Base-by-base conservation (phyloP, 2,113 vertebrate genomes). In the Boulengeromyrus knoepffleri region DNA sequence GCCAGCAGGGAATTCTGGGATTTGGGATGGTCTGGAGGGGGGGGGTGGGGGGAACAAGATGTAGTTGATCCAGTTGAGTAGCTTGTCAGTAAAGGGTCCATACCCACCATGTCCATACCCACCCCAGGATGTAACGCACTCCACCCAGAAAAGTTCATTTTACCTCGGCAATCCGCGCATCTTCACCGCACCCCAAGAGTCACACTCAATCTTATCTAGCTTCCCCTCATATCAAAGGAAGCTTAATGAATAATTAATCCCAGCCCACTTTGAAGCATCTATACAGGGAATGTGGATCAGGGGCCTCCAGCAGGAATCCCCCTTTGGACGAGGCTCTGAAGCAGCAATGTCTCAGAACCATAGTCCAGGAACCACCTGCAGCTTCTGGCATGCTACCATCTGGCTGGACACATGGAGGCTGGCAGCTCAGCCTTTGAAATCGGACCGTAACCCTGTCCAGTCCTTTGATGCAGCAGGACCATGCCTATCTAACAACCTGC, bases 231-330 rank as follows among this genome's bases (percentile, higher is more conserved):
- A 85, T 90, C 89, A 90, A 90, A 90, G 89, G 21, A 39, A 46
- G 50, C 53, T 42, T 80, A 31, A 31, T 90, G 89, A 84, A 90
- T 90, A 85, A 90, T 90, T 85, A 90, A 90, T 90, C 45, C 80
- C 80, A 27, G 89, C 53, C 39, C 56, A 46, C 52, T 85, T 58
- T 58, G 89, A 90, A 56, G 53, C 53, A 36, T 49, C 56, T 58
- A 85, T 86, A 46, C 39, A 46, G 19, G 42, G 52, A 90, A 90
- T 90, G 47, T 27, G 19, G 80, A 87, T 21, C 50, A 42, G 36
- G 87, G 15, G 19, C 42, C 42, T 88, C 36, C 56, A 62, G 87
- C 19, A 62, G 3, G 62, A 88, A 39, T 56, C 83, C 56, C 87
- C 52, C 24, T 66, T 66, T 88, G 52, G 87, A 66, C 10, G 56